These are phyloP conservation scores for Struthio camelus DNA, from an alignment of 2,113 vertebrate species.

Conservation along the genomic window DNA sequence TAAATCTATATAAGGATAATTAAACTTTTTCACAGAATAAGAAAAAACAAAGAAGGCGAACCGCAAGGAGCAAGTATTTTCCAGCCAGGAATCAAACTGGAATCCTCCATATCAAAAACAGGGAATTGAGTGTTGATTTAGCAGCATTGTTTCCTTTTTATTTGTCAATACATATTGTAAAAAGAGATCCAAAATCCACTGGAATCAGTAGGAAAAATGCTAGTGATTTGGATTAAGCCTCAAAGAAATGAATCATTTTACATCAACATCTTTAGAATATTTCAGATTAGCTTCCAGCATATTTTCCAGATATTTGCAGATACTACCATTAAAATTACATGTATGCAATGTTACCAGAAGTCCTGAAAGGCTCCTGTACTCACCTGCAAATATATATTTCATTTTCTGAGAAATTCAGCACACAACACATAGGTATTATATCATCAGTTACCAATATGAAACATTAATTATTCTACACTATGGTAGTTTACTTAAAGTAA, in stretches of 20 bases:
- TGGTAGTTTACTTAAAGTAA: not conserved
- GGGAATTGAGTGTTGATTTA: not conserved
- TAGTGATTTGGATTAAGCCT: not conserved
- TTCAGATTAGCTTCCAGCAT: not conserved
- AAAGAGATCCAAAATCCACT: not conserved
- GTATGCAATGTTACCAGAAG: not conserved
- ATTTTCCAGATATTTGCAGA: not conserved
- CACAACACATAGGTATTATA: not conserved
- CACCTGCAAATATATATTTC: not conserved
- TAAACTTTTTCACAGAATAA: not conserved
- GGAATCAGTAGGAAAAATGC: not conserved
- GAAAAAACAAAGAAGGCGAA: not conserved
- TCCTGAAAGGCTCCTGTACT: not conserved
- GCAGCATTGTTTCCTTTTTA: not conserved
- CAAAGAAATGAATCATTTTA: not conserved
- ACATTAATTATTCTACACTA: not conserved
- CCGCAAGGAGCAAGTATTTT: not conserved
- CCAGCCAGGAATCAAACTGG: not conserved
- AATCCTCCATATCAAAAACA: not conserved
- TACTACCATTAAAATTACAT: not conserved
- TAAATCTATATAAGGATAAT: not conserved
- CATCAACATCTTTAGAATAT: not conserved
- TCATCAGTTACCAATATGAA: not conserved
- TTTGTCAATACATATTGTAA: fast-evolving
- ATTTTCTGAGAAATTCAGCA: not conserved